phyloP scores from a whole-genome alignment of 2,888 invertebrate species.

The Diarsia rubi region DNA sequence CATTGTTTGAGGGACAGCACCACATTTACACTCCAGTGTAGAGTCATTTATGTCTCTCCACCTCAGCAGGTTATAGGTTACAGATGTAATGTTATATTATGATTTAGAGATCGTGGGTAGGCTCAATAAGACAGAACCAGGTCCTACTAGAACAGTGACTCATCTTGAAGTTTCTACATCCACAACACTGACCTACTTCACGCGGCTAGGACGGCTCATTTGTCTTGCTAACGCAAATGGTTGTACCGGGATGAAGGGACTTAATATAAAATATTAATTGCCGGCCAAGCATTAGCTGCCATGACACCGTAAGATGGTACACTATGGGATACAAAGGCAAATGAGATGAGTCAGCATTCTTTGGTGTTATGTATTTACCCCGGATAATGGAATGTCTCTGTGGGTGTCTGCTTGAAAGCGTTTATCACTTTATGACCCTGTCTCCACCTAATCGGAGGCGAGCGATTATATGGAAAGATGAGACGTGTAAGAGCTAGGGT shows the following conservation, averaged over 20 bases:
- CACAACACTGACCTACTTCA: conserved; percentile 53
- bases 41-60: too few relatives aligned
- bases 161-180: conserved; percentile 39
- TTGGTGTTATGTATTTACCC: background rate
- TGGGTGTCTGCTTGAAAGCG: background rate
- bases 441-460: too few relatives aligned
- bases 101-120: background rate
- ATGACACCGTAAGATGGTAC: conserved; percentile 1
- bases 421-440: too few relatives aligned
- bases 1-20: too few relatives aligned
- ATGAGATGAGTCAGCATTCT: conserved; percentile 19
- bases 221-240: conserved; percentile 67
- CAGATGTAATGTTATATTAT: background rate
- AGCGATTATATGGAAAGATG: too few relatives aligned
- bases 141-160: background rate
- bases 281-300: conserved; percentile 28
- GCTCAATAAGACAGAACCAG: background rate
- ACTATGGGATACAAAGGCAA: conserved; percentile 2
- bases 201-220: conserved; percentile 53
- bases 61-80: too few relatives aligned
- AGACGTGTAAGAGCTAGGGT: too few relatives aligned
- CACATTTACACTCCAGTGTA: too few relatives aligned
- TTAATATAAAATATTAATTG: conserved; percentile 64
- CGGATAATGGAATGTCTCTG: background rate
- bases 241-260: conserved; percentile 60